Conservation (phyloP, 2,797 vertebrate species). For the Sebastes hopkinsi region DNA sequence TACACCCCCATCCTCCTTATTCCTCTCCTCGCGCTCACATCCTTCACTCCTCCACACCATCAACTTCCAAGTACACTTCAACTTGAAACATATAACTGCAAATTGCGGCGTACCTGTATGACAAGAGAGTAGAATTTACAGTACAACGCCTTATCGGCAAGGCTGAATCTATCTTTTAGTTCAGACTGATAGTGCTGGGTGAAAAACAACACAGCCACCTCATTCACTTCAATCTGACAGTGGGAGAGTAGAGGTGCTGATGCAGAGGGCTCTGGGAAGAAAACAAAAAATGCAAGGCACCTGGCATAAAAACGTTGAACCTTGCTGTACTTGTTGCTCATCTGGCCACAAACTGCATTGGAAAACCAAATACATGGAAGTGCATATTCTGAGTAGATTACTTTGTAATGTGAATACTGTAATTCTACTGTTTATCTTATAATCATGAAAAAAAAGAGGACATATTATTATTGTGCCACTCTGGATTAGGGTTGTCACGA, state of each 20-base stretch:
- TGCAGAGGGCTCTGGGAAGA: neutral
- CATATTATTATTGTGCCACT: neutral
- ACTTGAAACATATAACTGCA: neutral
- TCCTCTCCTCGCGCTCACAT: constrained; percentile 11
- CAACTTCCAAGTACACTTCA: constrained; percentile 30
- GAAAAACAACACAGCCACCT: neutral
- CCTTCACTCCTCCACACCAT: constrained; percentile 27
- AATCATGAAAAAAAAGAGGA: neutral
- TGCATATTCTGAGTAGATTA: neutral
- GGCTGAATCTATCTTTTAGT: neutral
- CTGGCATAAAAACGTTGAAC: neutral
- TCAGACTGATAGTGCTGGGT: neutral
- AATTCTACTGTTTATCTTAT: neutral
- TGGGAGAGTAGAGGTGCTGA: neutral
- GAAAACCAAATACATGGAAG: neutral
- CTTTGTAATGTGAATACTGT: neutral
- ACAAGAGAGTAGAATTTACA: neutral
- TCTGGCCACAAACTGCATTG: neutral
- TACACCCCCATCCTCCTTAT: neutral
- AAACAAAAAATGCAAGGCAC: neutral
- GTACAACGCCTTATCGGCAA: neutral
- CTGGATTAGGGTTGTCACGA: no score
- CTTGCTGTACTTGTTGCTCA: neutral
- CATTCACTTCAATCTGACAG: neutral
- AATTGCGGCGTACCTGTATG: constrained; percentile 16